These are phyloP conservation scores for Brenthis hecate DNA, from an alignment of 2,888 invertebrate genomes.

Conservation along the genomic window DNA sequence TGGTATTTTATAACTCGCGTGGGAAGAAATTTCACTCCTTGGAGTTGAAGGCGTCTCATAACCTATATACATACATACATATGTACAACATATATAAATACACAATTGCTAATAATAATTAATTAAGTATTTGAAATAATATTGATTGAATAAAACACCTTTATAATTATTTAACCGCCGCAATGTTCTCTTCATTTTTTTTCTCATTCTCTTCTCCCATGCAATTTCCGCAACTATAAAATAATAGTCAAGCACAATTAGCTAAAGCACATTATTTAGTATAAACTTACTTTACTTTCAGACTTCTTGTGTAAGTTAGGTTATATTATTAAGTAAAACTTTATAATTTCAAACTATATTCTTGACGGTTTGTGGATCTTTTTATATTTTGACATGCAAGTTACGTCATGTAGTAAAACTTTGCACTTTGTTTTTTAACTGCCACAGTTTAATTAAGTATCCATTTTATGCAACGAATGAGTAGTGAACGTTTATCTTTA, in stretches of 20 bases:
- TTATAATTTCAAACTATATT: conserved; percentile 4
- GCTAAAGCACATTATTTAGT: not conserved
- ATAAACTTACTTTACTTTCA: not conserved
- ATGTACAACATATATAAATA: not conserved
- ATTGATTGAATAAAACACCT: conserved; percentile 49
- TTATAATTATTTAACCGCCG: conserved; percentile 64
- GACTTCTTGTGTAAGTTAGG: not conserved
- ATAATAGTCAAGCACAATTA: not conserved
- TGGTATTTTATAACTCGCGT: conserved; percentile 65
- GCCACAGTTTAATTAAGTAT: conserved; percentile 12
- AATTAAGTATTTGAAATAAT: not conserved
- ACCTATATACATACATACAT: conserved; percentile 49
- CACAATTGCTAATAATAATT: not conserved
- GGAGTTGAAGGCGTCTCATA: conserved; percentile 65
- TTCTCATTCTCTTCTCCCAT: conserved; percentile 71
- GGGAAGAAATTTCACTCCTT: conserved; percentile 61
- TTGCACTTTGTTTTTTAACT: conserved; percentile 2
- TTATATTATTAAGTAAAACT: conserved; percentile 3
- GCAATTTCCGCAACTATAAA: conserved; percentile 66
- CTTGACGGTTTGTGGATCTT: conserved; percentile 1
- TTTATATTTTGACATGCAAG: not conserved
- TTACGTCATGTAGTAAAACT: conserved; percentile 7
- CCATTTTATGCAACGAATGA: conserved; percentile 7
- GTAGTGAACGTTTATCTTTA: conserved; percentile 2
- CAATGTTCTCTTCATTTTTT: conserved; percentile 65